These are phyloP conservation scores for Tapera naevia DNA, from an alignment of 2,797 vertebrate genomes.

Conservation along the genomic window DNA sequence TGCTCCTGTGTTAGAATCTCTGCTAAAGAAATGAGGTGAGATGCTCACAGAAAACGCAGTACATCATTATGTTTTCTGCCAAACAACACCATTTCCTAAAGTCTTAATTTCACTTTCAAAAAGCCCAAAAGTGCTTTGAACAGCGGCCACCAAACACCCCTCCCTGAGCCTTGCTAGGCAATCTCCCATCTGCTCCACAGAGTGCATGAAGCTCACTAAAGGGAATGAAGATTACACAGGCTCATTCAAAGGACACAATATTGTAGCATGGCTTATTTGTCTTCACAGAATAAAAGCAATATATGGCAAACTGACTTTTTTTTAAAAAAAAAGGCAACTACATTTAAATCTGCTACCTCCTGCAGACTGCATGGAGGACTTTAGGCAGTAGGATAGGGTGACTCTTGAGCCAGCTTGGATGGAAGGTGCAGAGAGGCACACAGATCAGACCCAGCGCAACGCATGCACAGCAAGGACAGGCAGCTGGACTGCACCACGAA, in stretches of 20 bases:
- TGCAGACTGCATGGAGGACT: not conserved
- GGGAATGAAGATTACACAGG: not conserved
- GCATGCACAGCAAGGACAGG: accelerated
- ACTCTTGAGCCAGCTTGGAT: not conserved
- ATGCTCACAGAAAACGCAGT: not conserved
- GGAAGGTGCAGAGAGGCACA: not conserved
- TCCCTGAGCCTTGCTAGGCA: not conserved
- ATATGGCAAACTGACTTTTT: not conserved
- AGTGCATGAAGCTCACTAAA: not conserved
- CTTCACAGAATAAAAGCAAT: not conserved
- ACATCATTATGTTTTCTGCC: not conserved
- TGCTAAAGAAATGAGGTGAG: not conserved
- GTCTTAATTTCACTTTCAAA: not conserved
- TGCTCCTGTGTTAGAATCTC: not conserved
- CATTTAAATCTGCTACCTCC: not conserved
- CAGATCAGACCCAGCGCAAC: not conserved
- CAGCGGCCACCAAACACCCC: not conserved
- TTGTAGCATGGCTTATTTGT: not conserved
- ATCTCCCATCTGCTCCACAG: not conserved
- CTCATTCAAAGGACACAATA: not conserved
- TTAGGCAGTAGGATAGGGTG: not conserved
- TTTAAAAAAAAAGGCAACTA: not conserved
- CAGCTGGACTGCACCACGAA: not conserved
- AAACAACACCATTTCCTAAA: not conserved
- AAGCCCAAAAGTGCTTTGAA: not conserved